Evolutionary conservation across 2,888 invertebrate genomes (phyloP), one percentile per base, ranked within the genome.

Genomic region (Tuberolachnus salignus): DNA sequence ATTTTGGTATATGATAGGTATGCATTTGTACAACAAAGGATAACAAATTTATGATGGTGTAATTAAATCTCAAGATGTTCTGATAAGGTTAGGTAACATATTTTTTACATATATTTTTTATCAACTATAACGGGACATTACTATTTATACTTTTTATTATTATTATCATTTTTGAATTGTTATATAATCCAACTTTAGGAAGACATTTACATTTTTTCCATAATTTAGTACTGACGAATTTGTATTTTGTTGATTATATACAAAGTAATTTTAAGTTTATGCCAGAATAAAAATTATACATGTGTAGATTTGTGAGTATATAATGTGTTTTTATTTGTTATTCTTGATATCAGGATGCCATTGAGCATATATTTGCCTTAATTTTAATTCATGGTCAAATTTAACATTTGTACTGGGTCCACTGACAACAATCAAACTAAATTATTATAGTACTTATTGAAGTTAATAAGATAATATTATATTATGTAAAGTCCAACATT

Each of bases 141-240:
- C 21, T 55, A 61, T 61, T 73, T 53, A 23, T 42, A 71, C 16
- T n/a, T 59, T 63, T 63, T 53, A n/a, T 51, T 63, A 51, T 63
- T 42, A 42, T 72, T 73, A 42, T 72, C 63, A 53, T 53, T n/a
- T n/a, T n/a, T 49, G 14, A 42, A 51, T 51, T 63, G 21, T 64
- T 55, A 26, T 34, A 51, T 63, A 44, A 42, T 42, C 16, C 34
- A 16, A 73, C 9, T 3, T 74, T 64, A 9, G 23, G 9, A 53
- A 53, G n/a, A 64, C n/a, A 44, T 70, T 63, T 49, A 51, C 3
- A 42, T 61, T 44, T 42, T 64, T 74, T 74, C 53, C 53, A 74
- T 53, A 53, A 74, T 64, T 53, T 64, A 74, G 44, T 64, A 74
- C 73, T 64, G 53, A 74, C 21, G 19, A 63, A 64, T 73, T 73